Base-by-base conservation (phyloP, 2,888 invertebrate species). In the Drosophila dives region DNA sequence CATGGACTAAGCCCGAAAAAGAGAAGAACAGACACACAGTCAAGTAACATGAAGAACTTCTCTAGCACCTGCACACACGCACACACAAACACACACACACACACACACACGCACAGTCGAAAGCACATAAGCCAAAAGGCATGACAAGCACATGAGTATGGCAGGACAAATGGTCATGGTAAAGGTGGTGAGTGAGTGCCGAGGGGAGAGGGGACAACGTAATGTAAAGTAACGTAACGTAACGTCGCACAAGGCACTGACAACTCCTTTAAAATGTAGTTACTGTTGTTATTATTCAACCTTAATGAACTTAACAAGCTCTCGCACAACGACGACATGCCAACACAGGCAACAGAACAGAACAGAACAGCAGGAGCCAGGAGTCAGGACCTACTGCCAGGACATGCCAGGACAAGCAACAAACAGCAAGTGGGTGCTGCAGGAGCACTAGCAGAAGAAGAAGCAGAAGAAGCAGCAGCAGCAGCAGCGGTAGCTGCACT, bases 241-340 rank as follows among this genome's bases (percentile, higher is more conserved):
- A 49, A 49, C 62, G 62, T 75, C 69, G 60, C 70, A 71, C 64
- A 45, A 71, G 56, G 56, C 68, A 50, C 72, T 77, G 84, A 90
- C 88, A 84, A 90, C 85, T 86, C 88, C 88, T 86, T 90, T 90
- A 86, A 88, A 86, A 88, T 90, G 89, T 87, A 87, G 83, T 87
- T 90, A 89, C 88, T 89, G 90, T 90, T 89, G 87, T 89, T 89
- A 86, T 86, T 89, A 89, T 90, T 89, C 86, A 88, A 81, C 86
- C 90, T 89, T 90, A 90, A 87, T 87, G 88, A 90, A 90, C 86
- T 86, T 83, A 87, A 89, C 90, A 87, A 90, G 81, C 90, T 58
- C 70, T 82, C 76, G 88, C 83, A 85, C 90, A 77, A 79, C 78
- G 66, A 58, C 38, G 55, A 58, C 75, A 75, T 75, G 73, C 68